phyloP scores from a whole-genome alignment of 2,797 vertebrate genomes.

The Hipposideros larvatus region DNA sequence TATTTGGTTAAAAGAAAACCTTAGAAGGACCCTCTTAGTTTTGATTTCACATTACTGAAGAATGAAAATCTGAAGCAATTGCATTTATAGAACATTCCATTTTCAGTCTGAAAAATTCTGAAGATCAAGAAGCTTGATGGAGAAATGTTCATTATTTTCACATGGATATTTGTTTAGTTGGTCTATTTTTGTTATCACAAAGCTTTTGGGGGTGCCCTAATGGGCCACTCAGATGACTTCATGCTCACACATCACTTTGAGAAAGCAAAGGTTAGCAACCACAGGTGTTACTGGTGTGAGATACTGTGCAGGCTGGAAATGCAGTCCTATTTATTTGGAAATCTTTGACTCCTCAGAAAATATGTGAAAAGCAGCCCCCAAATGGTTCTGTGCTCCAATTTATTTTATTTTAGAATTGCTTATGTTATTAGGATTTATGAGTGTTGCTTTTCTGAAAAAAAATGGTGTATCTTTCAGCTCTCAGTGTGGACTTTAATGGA shows the following conservation, averaged over 20 bases:
- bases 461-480: neutral
- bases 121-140: neutral
- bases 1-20: slow-evolving; percentile 61
- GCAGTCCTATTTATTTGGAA: slow-evolving; percentile 53
- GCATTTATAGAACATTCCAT: slow-evolving; percentile 48
- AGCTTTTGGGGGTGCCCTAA: neutral
- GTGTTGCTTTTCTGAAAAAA: slow-evolving; percentile 48
- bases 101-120: slow-evolving; percentile 2
- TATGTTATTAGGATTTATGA: slow-evolving; percentile 52
- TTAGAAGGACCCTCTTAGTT: neutral
- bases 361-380: slow-evolving; percentile 39
- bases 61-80: slow-evolving; percentile 18
- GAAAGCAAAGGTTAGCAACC: slow-evolving; percentile 25
- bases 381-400: neutral
- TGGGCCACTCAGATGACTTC: neutral
- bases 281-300: neutral
- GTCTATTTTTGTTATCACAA: neutral
- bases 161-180: neutral
- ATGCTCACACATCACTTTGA: neutral
- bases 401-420: slow-evolving; percentile 12
- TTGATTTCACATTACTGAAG: slow-evolving; percentile 49
- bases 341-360: slow-evolving; percentile 41
- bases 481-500: neutral
- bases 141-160: neutral
- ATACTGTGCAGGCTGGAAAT: neutral